Evolutionary conservation across 2,888 invertebrate species (phyloP), one percentile per base, ranked within the genome.

Genomic region (Drosophila mercatorum): DNA sequence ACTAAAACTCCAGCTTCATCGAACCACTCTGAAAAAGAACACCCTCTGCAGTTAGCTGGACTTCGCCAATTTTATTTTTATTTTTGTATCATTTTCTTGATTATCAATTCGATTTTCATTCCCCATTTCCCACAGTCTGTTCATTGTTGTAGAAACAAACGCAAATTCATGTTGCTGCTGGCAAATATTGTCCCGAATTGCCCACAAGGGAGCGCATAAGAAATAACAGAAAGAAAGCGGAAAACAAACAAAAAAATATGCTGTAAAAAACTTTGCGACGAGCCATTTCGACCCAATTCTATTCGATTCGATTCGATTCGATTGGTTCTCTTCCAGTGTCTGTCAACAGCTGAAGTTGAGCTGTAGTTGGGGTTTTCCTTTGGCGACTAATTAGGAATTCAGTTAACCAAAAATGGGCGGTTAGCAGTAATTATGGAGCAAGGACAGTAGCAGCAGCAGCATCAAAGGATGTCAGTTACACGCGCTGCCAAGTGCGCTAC

Each of bases 171-270:
- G 60, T 73, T 70, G 62, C 69, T 40, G 56, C 71, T 49, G 38
- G 22, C 56, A 81, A 80, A 82, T 82, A 78, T 72, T 73, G 68
- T 70, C 68, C 47, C 73, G 63, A 67, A 72, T 74, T 59, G 75
- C 55, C 72, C 78, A 68, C 68, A n/a, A 7, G 75, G 65, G 51
- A 56, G 12, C 34, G 47, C 26, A 53, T 17, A 43, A 26, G 12
- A 53, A 70, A 60, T 40, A 41, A 22, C 22, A 40, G 43, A 12
- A 55, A 46, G 22, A 43, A 43, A 44, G 22, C 31, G n/a, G 40
- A 34, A 34, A 7, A 34, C 7, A 34, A 47, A 10, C 28, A 34
- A n/a, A 26, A 51, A 22, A 40, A 43, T 14, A n/a, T 34, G 43
- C 31, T 52, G 60, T 31, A 40, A 64, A 73, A 53, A 82, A 83